Base-by-base conservation (phyloP, 2,888 invertebrate species). In the Congeria kusceri region DNA sequence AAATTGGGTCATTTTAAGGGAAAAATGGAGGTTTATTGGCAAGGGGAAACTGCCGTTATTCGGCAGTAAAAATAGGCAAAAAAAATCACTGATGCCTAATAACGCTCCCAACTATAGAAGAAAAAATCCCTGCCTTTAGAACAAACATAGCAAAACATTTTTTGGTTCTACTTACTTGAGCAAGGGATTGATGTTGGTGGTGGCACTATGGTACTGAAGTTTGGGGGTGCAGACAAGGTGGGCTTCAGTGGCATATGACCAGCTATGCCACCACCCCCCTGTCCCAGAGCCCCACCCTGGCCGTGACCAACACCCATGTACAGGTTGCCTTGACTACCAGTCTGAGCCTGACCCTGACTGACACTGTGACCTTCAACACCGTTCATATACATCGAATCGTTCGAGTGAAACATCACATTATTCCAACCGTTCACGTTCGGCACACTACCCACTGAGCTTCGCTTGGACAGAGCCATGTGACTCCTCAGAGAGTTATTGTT, bases 141-240 rank as follows among this genome's bases (percentile, higher is more conserved):
- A n/a, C n/a, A n/a, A n/a, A n/a, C n/a, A n/a, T n/a, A n/a, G n/a
- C n/a, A n/a, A n/a, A n/a, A n/a, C n/a, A n/a, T n/a, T n/a, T n/a
- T 13, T 7, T 39, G 5, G 11, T 4, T 15, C 3, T 77, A 84
- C 84, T 77, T 80, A 83, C 84, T 73, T 79, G 83, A 53, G 25
- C 20, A 20, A 25, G 53, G 83, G 65, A 79, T 67, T 47, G 80
- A 74, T 15, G 58, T 71, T 47, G 76, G 77, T 47, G 76, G 77
- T 62, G 84, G 79, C 63, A 80, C 76, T 18, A 77, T 69, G 39
- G 87, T 77, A 77, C 83, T 86, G 76, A 92, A 90, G 81, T 89
- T 89, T 15, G 92, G 87, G 27, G 93, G 93, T 15, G 92, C 92
- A 15, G 93, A 93, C 58, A 86, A 82, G 32, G 92, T 92, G 57